A percentile compares a stretch with the other conserved stretches of the same genome.
These are phyloP conservation scores for Monopis laevigella DNA, from an alignment of 2,888 invertebrate species.

Conservation along the genomic window DNA sequence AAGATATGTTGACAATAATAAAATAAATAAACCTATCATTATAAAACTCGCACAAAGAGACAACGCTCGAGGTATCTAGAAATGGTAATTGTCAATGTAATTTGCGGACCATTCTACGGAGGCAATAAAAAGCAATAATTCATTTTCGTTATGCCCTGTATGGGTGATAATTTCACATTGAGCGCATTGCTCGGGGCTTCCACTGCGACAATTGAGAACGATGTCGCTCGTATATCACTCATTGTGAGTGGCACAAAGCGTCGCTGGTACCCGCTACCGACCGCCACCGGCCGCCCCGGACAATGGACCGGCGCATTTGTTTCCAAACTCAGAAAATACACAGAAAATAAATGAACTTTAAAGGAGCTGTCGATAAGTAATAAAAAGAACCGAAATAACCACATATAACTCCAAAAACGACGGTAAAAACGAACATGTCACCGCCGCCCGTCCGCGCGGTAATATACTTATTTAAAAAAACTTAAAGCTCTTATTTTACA, in stretches of 20 bases:
- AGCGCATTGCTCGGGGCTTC: slow-evolving; percentile 37
- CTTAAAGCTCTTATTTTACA: slow-evolving; percentile 14
- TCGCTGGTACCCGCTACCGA: slow-evolving; percentile 49
- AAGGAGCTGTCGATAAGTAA: slow-evolving; percentile 47
- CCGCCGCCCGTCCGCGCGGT: not conserved
- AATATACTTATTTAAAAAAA: too few species aligned
- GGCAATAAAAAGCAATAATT: slow-evolving; percentile 58
- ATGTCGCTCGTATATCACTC: slow-evolving; percentile 64
- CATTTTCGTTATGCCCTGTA: slow-evolving; percentile 64
- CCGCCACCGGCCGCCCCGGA: slow-evolving; percentile 38
- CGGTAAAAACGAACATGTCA: slow-evolving; percentile 33
- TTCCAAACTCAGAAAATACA: slow-evolving; percentile 53
- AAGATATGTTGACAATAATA: not conserved
- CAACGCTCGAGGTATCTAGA: slow-evolving; percentile 16
- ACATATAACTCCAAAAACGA: slow-evolving; percentile 24
- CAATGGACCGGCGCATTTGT: slow-evolving; percentile 58
- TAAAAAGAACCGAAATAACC: slow-evolving; percentile 29
- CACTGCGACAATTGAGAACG: slow-evolving; percentile 57
- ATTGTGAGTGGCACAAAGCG: slow-evolving; percentile 60
- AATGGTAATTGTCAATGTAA: too few species aligned
- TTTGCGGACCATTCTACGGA: slow-evolving; percentile 33
- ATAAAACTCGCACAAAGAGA: not conserved
- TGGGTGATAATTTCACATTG: slow-evolving; percentile 63
- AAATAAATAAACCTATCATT: not conserved
- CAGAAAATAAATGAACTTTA: slow-evolving; percentile 52